Base-by-base conservation (phyloP, 2,113 vertebrate species). In the Halichoeres trimaculatus region DNA sequence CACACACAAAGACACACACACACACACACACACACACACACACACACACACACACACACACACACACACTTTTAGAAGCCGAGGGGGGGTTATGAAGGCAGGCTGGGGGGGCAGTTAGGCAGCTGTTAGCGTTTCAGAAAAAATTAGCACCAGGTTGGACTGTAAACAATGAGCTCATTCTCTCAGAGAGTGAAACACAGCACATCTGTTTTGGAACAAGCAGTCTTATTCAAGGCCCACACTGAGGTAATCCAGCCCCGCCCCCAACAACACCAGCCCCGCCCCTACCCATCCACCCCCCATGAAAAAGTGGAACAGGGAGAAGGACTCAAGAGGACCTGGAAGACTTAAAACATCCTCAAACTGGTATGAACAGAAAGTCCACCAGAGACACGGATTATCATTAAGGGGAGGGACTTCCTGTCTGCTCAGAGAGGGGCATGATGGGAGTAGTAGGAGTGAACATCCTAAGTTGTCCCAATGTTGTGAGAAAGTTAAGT, bases 101-200 rank as follows among this genome's bases (percentile, higher is more conserved):
- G 84, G 77, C 78, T 76, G 38, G 79, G 84, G 85, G 82, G 59
- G 80, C 82, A 88, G 76, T 83, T 77, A 85, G 79, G 86, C 92
- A 92, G 92, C 92, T 92, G 92, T 92, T 92, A 92, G 83, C 72
- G 40, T 92, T 92, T 93, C 85, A 89, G 87, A 86, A 85, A 85
- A 89, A 86, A 92, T 93, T 92, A 89, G 90, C 90, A 90, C 89
- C 90, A 92, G 90, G 91, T 92, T 89, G 66, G 38, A 88, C 86
- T 83, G 85, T 91, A 92, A 93, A 94, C 91, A 93, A 91, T 92
- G 91, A 93, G 89, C 91, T 93, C 93, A 91, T 92, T 93, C 92
- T 91, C 70, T 87, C 69, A 76, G 36, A 24, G 62, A 81, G 81
- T 66, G 70, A 81, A 88, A 83, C 82, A 83, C 85, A 69, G 72